A percentile compares a stretch with the other conserved stretches of the same genome.
Conservation (phyloP, 2,113 vertebrate species). For the Rattus norvegicus region GRCr8 NC_086028.1:9858001-9858500, state of each 20-base stretch:
- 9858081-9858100: accelerated
- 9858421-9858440: not conserved
- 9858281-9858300: not conserved
- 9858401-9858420: not conserved
- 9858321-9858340: not conserved
- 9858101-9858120: not conserved
- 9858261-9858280: not conserved
- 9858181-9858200: not conserved
- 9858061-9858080: not conserved
- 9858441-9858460: too few species aligned
- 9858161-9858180: not conserved
- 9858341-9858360: not conserved
- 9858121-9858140: not conserved
- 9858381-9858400: not conserved
- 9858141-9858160: not conserved
- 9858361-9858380: not conserved
- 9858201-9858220: not conserved
- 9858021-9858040: not conserved
- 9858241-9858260: constrained; percentile 23
- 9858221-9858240: not conserved
- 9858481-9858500: not conserved
- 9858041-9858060: not conserved
- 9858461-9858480: too few species aligned
- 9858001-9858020: not conserved
- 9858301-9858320: constrained; percentile 24